Base-by-base conservation (phyloP, 2,113 vertebrate genomes). In the Neolamprologus kungweensis region DNA sequence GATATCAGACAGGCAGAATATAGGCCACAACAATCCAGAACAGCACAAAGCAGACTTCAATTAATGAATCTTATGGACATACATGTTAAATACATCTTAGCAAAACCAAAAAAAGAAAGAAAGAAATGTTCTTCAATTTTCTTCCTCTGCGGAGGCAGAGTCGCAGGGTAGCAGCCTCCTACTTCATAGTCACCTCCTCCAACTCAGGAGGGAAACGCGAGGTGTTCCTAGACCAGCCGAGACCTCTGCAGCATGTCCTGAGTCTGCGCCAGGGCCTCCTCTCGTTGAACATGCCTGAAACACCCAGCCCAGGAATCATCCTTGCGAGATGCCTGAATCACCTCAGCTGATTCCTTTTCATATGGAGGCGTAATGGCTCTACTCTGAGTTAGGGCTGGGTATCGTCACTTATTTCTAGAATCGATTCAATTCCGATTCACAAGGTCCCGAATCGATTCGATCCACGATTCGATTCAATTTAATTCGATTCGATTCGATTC, bases 391-490 rank as follows among this genome's bases (percentile, higher is more conserved):
- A 35, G 33, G 33, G 33, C 33, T 35, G 3, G 33, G 33, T 35
- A 35, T 35, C 8, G 8, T 35, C 33, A 35, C 33, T 35, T 3
- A 35, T 35, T 35, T 3, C 33, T 35, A 35, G 33, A 35, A 2
- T 35, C 33, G 33, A 35, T 35, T 8, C 33, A 35, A 35, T 35
- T 35, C 33, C 33, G 7, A 35, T 35, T 35, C 33, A 35, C 33
- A 35, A 8, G 33, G 33, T 35, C 0, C 7, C 3, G 33, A 35
- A 35, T 35, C 3, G 1, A 9, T 35, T 35, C 0, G 7, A 35
- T 35, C 7, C 7, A 35, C 31, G 7, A 35, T 35, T 35, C 1
- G 8, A 35, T 35, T 4, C 33, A 1, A 31, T 31, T 31, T 7
- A 7, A 31, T 31, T 31, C 31, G 1, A 33, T 33, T 33, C 31